Conservation (phyloP, 2,797 vertebrate species). For the Cyclopterus lumpus region DNA sequence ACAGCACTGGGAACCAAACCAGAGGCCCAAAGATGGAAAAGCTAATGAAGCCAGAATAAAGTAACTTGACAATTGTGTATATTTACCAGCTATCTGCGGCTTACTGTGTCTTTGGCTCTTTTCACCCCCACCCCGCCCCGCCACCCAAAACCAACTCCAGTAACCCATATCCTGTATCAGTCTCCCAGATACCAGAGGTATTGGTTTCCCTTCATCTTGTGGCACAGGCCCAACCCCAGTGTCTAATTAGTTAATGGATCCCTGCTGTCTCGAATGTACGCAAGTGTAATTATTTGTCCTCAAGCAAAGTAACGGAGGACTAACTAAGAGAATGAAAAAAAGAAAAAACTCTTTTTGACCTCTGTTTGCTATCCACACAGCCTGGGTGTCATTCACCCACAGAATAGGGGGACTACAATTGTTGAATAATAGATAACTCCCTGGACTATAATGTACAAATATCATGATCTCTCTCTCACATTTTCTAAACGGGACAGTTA, state of each 20-base stretch:
- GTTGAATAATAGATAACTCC: slow-evolving; percentile 5
- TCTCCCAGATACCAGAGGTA: slow-evolving; percentile 74
- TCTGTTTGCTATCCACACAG: slow-evolving; percentile 51
- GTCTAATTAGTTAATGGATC: slow-evolving; percentile 85
- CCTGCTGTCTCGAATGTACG: slow-evolving; percentile 57
- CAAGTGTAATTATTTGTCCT: slow-evolving; percentile 76
- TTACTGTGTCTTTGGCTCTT: slow-evolving; percentile 56
- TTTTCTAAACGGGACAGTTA: neutral
- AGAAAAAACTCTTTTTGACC: slow-evolving; percentile 69
- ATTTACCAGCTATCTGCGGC: slow-evolving; percentile 39
- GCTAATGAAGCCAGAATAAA: slow-evolving; percentile 46
- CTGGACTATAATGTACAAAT: neutral
- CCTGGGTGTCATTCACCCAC: slow-evolving; percentile 61
- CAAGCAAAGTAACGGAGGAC: slow-evolving; percentile 75
- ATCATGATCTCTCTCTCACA: neutral
- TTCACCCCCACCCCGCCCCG: slow-evolving; percentile 51
- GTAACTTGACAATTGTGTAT: slow-evolving; percentile 36
- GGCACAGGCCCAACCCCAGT: slow-evolving; percentile 75
- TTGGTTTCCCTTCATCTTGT: slow-evolving; percentile 77
- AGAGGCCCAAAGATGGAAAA: slow-evolving; percentile 10
- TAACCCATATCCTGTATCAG: slow-evolving; percentile 73
- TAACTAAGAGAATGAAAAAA: slow-evolving; percentile 80
- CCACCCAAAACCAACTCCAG: slow-evolving; percentile 45
- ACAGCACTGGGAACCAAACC: slow-evolving; percentile 17
- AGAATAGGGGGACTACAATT: neutral